These are phyloP conservation scores for Poecilus cupreus DNA, from an alignment of 2,888 invertebrate species.

Conservation along the genomic window DNA sequence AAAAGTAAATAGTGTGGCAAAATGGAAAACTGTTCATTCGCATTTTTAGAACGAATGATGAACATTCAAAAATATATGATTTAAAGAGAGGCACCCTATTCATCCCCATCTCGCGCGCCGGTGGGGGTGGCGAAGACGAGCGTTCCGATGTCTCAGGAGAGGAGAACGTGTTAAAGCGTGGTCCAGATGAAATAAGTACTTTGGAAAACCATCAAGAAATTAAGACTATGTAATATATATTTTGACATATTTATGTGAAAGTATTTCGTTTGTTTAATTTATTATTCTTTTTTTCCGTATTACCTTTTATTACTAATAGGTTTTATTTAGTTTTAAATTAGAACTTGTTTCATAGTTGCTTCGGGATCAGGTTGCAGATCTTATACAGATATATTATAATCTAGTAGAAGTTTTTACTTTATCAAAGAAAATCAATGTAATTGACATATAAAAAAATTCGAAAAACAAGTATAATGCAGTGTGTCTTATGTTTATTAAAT, in stretches of 20 bases:
- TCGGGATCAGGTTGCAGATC: too few species aligned
- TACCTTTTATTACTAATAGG: too few species aligned
- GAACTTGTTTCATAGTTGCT: too few species aligned
- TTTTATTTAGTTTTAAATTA: too few species aligned
- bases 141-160: not conserved
- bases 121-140: not conserved
- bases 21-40: not conserved
- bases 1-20: not conserved
- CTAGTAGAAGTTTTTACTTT: too few species aligned
- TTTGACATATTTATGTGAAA: not conserved
- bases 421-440: too few species aligned
- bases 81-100: slow-evolving; percentile 30
- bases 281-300: too few species aligned
- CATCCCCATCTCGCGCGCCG: not conserved
- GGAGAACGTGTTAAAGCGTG: not conserved
- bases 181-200: not conserved
- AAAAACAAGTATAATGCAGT: too few species aligned
- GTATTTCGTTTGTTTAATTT: too few species aligned
- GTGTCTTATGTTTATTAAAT: too few species aligned
- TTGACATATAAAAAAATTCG: too few species aligned
- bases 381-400: too few species aligned
- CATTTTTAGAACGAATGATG: not conserved
- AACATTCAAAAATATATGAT: slow-evolving; percentile 36
- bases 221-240: not conserved
- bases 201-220: not conserved